Evolutionary conservation across 23 tunicate species (phyloP).

Genomic region (Halocynthia roretzi): DNA sequence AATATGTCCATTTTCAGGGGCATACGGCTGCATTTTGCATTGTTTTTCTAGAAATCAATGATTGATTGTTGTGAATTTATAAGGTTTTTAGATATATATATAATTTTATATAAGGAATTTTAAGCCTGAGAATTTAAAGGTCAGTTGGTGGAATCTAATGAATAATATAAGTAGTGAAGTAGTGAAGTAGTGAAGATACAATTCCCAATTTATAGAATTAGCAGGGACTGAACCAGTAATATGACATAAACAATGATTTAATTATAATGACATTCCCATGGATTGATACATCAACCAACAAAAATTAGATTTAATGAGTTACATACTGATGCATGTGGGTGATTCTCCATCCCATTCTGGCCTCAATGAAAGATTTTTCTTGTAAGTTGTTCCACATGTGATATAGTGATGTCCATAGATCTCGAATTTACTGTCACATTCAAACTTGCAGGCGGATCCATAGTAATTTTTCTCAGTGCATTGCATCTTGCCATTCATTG

Average conservation of each 20-base stretch:
- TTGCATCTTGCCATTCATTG: not conserved
- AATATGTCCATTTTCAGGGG: not conserved
- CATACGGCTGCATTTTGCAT: not conserved
- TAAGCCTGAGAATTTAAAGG: no score
- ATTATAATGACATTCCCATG: no score
- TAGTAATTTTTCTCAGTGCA: not conserved
- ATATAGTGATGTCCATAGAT: not conserved
- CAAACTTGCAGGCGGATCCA: slow-evolving; percentile 1
- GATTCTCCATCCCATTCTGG: not conserved
- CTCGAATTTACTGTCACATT: not conserved
- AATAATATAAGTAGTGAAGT: not conserved
- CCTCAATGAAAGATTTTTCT: not conserved
- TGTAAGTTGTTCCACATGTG: not conserved
- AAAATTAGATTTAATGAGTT: not conserved
- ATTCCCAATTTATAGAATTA: not conserved
- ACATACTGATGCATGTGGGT: not conserved
- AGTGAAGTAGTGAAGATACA: not conserved
- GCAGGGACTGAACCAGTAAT: not conserved
- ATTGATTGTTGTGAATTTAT: no score
- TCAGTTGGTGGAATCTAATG: not conserved
- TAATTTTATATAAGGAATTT: no score
- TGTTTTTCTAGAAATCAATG: not conserved
- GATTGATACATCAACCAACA: not conserved
- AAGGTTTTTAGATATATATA: no score
- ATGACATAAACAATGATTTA: not conserved